Evolutionary conservation across 2,797 vertebrate species (phyloP).

Genomic region (Salarias fasciatus): DNA sequence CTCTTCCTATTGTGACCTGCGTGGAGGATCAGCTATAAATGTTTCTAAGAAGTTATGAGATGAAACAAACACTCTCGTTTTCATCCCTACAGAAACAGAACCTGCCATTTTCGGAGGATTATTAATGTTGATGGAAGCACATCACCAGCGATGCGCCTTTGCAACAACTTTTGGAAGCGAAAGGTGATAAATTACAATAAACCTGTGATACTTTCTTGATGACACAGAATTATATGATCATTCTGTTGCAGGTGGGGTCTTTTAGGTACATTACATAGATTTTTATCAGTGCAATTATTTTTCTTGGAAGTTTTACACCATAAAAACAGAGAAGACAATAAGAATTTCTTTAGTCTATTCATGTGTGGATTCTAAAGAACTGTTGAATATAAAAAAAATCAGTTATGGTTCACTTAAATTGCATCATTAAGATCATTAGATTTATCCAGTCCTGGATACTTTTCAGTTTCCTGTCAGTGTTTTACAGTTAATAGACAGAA

Average conservation of each 20-base stretch:
- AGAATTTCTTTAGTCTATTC: too few species aligned
- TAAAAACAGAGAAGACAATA: too few species aligned
- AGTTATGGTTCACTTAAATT: too few species aligned
- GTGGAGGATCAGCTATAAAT: not conserved
- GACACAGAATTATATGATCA: not conserved
- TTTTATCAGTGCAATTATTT: too few species aligned
- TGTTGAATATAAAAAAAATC: too few species aligned
- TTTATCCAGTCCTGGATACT: too few species aligned
- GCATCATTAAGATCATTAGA: too few species aligned
- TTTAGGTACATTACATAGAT: not conserved
- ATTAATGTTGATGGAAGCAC: conserved; percentile 50
- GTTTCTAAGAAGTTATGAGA: not conserved
- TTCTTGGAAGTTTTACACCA: too few species aligned
- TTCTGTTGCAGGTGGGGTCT: not conserved
- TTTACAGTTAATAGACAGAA: too few species aligned
- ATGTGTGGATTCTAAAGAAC: too few species aligned
- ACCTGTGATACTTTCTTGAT: not conserved
- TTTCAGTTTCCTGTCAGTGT: too few species aligned
- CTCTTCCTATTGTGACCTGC: not conserved
- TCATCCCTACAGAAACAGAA: conserved; percentile 77
- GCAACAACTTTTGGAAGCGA: conserved; percentile 96
- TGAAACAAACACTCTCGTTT: too few species aligned
- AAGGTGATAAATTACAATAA: conserved; percentile 85
- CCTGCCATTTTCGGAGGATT: conserved; percentile 81
- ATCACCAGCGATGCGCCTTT: conserved; percentile 87